Conservation (phyloP, 2,888 invertebrate species). For the Troides oblongomaculatus region DNA sequence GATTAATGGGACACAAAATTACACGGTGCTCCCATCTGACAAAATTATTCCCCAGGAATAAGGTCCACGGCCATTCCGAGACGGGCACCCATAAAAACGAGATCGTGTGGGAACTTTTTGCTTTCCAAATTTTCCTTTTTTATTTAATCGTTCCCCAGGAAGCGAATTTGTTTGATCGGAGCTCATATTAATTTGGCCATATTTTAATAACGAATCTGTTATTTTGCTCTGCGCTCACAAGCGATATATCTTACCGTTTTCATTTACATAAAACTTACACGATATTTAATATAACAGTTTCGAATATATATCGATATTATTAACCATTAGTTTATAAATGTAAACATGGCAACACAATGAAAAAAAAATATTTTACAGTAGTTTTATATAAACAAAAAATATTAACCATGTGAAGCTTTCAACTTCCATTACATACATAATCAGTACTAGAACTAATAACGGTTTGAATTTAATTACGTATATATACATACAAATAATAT, state of each 20-base stretch:
- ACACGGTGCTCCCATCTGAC: constrained; percentile 60
- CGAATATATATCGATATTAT: background rate
- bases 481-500: no score
- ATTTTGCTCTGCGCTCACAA: background rate
- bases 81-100: constrained; percentile 50
- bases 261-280: background rate
- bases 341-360: background rate
- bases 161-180: constrained; percentile 50
- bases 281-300: background rate
- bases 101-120: constrained; percentile 67
- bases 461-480: no score
- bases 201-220: constrained; percentile 1
- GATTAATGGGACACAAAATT: constrained; percentile 71
- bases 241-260: background rate
- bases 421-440: no score
- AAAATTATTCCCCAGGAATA: constrained; percentile 60
- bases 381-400: no score
- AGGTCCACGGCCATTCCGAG: constrained; percentile 51
- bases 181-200: constrained; percentile 35
- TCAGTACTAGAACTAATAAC: no score
- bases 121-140: constrained; percentile 47
- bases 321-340: background rate
- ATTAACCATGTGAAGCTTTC: no score
- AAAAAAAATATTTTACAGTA: no score
- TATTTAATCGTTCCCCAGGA: constrained; percentile 45